Base-by-base conservation (phyloP, 2,797 vertebrate genomes). In the Delichon dasypus region DNA sequence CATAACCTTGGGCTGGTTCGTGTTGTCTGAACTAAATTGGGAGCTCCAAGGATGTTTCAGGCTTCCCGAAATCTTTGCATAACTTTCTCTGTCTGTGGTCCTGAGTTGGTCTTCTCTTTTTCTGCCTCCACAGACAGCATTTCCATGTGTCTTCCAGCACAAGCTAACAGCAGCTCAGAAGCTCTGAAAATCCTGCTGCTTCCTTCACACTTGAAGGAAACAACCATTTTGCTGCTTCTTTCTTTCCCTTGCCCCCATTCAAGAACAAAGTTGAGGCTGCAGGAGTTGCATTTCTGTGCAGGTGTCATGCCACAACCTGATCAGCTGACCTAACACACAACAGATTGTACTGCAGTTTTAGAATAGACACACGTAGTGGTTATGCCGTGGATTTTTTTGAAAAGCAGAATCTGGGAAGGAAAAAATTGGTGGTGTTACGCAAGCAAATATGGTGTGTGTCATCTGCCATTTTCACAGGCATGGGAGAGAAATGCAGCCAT, bases 401-500 rank as follows among this genome's bases (percentile, higher is more conserved):
- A 40, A 93, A 88, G 85, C 73, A 75, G 53, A 93, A 86, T 94
- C 80, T 76, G 40, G 85, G 77, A 95, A 94, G 71, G 51, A 79
- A 84, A 84, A 94, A 94, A 62, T n/a, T 14, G 1, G 38, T 84
- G 67, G 93, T 94, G 93, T 94, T 96, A 96, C 88, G 85, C 85
- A 96, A 95, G 95, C 94, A 94, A 95, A 95, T 95, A 95, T 94
- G 95, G 83, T 91, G 83, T 67, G 12, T 95, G 83, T 95, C 94
- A 96, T 94, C 93, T 96, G 77, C 89, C 84, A 75, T 67, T 91
- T 93, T 92, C 85, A 74, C 91, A 92, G 81, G 81, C 92, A 85
- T 44, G 54, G 62, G 66, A 91, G 54, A 66, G 78, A 95, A 90
- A 70, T 75, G 64, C 79, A 75, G 71, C 72, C 45, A 0, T 85